phyloP scores from a whole-genome alignment of 2,113 vertebrate species.

The Datnioides undecimradiatus region DNA sequence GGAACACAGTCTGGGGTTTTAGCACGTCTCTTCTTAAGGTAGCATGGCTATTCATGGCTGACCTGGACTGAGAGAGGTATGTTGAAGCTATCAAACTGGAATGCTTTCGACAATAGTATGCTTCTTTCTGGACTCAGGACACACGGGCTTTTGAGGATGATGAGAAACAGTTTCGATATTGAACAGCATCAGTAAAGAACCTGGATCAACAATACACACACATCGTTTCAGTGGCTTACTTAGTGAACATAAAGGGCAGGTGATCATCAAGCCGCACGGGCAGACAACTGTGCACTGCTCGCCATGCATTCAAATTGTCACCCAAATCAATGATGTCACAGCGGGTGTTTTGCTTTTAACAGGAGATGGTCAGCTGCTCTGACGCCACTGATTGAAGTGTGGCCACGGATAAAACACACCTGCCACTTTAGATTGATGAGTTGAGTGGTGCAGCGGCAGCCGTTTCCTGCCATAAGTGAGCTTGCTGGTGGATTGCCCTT shows the following conservation, averaged over 20 bases:
- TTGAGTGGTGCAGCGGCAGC: slow-evolving; percentile 6
- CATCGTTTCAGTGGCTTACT: slow-evolving; percentile 19
- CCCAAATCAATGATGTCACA: background rate
- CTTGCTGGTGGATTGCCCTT: background rate
- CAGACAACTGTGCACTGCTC: slow-evolving; percentile 7
- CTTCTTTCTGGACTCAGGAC: slow-evolving; percentile 35
- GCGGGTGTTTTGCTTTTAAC: slow-evolving; percentile 1
- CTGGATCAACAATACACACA: slow-evolving; percentile 9
- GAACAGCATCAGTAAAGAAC: slow-evolving; percentile 42
- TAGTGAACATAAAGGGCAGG: slow-evolving; percentile 1
- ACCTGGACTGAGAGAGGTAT: slow-evolving; percentile 64
- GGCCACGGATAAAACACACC: slow-evolving; percentile 4
- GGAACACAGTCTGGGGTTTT: slow-evolving; percentile 10
- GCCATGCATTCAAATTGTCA: background rate
- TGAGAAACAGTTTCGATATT: slow-evolving; percentile 12
- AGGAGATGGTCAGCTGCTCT: slow-evolving; percentile 21
- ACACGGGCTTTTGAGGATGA: slow-evolving; percentile 24
- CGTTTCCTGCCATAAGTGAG: background rate
- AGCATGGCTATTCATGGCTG: slow-evolving; percentile 28
- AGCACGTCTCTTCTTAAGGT: slow-evolving; percentile 37
- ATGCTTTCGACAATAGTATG: slow-evolving; percentile 65
- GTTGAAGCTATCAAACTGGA: slow-evolving; percentile 71
- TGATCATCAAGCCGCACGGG: background rate
- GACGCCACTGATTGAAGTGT: slow-evolving; percentile 14
- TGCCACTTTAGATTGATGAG: slow-evolving; percentile 19